These are phyloP conservation scores for Trachemys scripta DNA, from an alignment of 2,113 vertebrate genomes.

Conservation along the genomic window DNA sequence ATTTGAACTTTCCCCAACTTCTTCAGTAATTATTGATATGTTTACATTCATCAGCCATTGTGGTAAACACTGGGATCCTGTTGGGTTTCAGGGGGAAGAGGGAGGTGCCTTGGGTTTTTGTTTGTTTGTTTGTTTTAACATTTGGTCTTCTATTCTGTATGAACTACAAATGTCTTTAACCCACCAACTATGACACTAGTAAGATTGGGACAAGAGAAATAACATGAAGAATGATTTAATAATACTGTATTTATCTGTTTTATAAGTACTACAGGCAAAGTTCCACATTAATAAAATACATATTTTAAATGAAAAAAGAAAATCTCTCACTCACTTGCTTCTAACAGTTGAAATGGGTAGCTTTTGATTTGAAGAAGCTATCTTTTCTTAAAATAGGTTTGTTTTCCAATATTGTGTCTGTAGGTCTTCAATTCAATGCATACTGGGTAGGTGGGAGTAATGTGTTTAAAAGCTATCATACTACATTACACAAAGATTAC, in stretches of 20 bases:
- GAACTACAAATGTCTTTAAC: neutral
- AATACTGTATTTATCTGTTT: neutral
- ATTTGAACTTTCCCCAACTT: neutral
- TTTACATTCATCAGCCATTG: neutral
- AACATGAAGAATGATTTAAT: neutral
- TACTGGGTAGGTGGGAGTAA: neutral
- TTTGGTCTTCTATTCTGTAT: neutral
- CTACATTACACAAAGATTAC: neutral
- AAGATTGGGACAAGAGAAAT: neutral
- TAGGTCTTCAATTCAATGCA: neutral
- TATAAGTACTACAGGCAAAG: neutral
- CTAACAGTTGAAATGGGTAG: neutral
- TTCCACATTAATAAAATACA: neutral
- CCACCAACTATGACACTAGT: neutral
- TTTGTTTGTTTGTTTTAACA: too few species aligned
- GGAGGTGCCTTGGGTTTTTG: too few species aligned
- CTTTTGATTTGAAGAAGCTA: neutral
- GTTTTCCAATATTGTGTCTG: neutral
- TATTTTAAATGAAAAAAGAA: neutral
- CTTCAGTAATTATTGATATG: neutral
- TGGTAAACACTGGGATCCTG: neutral
- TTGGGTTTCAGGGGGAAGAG: neutral
- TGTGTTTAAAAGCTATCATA: neutral
- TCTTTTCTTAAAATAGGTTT: neutral
- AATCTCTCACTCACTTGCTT: accelerated